Percentiles rank a stretch among this genome's conserved stretches.
Conservation (phyloP, 2,888 invertebrate genomes). For the Hirtodrosophila trivittata region DNA sequence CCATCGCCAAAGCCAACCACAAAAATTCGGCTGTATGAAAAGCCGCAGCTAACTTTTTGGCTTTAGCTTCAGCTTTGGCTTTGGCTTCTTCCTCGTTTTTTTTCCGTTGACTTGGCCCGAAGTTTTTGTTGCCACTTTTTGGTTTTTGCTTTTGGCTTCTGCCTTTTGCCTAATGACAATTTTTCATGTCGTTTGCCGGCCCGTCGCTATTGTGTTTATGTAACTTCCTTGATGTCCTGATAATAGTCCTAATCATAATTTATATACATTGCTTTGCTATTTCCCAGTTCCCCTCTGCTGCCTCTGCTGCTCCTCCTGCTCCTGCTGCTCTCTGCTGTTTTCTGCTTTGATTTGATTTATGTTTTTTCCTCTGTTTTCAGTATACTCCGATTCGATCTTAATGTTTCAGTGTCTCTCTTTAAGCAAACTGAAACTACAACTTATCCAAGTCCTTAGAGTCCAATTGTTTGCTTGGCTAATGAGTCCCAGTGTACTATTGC, state of each 20-base stretch:
- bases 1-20: constrained; percentile 34
- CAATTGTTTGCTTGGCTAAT: constrained; percentile 18
- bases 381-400: constrained; percentile 35
- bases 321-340: neutral
- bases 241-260: constrained; percentile 76
- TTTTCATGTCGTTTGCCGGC: constrained; percentile 62
- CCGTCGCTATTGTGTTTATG: constrained; percentile 30
- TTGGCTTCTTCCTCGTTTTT: constrained; percentile 11
- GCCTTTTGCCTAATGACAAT: constrained; percentile 68
- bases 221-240: constrained; percentile 52
- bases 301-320: neutral
- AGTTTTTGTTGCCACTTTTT: constrained; percentile 33
- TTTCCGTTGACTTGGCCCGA: neutral
- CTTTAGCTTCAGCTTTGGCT: constrained; percentile 24
- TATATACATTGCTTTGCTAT: constrained; percentile 54
- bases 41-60: constrained; percentile 62
- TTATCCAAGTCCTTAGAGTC: constrained; percentile 4
- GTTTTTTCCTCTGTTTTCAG: constrained; percentile 11
- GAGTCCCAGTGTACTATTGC: neutral
- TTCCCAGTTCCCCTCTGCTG: too few species aligned
- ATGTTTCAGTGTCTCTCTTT: constrained; percentile 14
- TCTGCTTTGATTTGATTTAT: constrained; percentile 54
- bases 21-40: constrained; percentile 31
- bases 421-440: neutral
- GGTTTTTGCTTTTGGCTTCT: constrained; percentile 18